Evolutionary conservation across 2,888 invertebrate species (phyloP).

Genomic region (Troides helena): DNA sequence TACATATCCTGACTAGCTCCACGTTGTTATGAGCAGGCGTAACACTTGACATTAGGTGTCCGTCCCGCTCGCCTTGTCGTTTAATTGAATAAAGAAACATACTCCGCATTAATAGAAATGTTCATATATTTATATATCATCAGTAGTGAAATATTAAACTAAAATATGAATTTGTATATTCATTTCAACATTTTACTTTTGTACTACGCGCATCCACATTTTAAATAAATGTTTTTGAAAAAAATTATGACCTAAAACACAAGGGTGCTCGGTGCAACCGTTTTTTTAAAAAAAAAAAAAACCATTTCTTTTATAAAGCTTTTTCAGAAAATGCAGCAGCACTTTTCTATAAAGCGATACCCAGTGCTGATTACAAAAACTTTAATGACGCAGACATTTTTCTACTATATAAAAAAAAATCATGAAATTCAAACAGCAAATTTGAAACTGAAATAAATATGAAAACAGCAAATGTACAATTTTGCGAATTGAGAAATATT

Average conservation of each 20-base stretch:
- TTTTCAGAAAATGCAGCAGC: slow-evolving; percentile 17
- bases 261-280: slow-evolving; percentile 6
- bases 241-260: slow-evolving; percentile 20
- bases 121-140: no score
- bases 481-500: background rate
- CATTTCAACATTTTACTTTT: no score
- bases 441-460: background rate
- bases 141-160: no score
- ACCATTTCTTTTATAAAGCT: slow-evolving; percentile 4
- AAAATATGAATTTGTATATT: no score
- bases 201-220: background rate
- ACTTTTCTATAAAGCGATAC: slow-evolving; percentile 8
- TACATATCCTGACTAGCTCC: no score
- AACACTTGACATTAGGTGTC: no score
- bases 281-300: slow-evolving; percentile 5
- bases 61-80: no score
- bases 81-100: no score
- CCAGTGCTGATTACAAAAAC: background rate
- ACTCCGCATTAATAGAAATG: no score
- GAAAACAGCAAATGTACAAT: no score
- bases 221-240: slow-evolving; percentile 3
- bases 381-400: background rate
- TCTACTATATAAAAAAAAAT: background rate
- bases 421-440: background rate
- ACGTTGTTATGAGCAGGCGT: no score